Evolutionary conservation across 2,888 invertebrate genomes (phyloP).

Genomic region (Tetheella fluctuosa): DNA sequence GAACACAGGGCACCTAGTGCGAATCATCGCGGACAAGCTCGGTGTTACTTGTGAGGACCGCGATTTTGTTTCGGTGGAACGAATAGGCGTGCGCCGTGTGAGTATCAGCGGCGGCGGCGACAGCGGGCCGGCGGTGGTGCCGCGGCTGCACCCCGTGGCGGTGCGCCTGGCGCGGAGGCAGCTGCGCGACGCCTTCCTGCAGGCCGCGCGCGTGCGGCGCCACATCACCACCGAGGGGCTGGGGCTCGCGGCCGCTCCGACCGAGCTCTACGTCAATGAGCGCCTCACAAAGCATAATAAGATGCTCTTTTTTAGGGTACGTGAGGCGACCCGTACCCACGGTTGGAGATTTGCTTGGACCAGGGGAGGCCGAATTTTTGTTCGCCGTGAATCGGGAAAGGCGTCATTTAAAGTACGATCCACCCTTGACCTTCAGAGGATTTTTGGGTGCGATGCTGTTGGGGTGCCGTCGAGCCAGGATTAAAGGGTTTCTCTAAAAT

Average conservation of each 20-base stretch:
- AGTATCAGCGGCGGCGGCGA: slow-evolving; percentile 19
- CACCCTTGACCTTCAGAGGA: background rate
- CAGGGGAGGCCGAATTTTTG: too few species aligned
- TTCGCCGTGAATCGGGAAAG: too few species aligned
- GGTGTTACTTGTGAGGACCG: too few species aligned
- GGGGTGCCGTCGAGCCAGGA: background rate
- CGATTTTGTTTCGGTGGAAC: too few species aligned
- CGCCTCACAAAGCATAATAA: slow-evolving; percentile 26
- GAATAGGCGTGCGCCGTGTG: slow-evolving; percentile 21
- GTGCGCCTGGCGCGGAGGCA: slow-evolving; percentile 25
- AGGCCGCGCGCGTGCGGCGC: slow-evolving; percentile 25
- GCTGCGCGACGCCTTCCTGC: slow-evolving; percentile 25
- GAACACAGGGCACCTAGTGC: too few species aligned
- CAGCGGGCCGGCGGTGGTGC: slow-evolving; percentile 15
- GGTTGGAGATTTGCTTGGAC: too few species aligned
- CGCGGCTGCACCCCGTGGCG: slow-evolving; percentile 21
- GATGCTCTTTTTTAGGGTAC: too few species aligned
- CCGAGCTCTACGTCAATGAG: slow-evolving; percentile 28
- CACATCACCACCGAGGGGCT: slow-evolving; percentile 23
- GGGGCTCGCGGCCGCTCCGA: slow-evolving; percentile 17
- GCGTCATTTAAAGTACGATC: background rate
- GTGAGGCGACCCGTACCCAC: too few species aligned
- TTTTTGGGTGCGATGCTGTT: background rate
- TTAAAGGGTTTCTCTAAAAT: background rate
- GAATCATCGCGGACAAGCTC: too few species aligned